phyloP scores from a whole-genome alignment of 2,797 vertebrate genomes.

The Crenichthys baileyi region DNA sequence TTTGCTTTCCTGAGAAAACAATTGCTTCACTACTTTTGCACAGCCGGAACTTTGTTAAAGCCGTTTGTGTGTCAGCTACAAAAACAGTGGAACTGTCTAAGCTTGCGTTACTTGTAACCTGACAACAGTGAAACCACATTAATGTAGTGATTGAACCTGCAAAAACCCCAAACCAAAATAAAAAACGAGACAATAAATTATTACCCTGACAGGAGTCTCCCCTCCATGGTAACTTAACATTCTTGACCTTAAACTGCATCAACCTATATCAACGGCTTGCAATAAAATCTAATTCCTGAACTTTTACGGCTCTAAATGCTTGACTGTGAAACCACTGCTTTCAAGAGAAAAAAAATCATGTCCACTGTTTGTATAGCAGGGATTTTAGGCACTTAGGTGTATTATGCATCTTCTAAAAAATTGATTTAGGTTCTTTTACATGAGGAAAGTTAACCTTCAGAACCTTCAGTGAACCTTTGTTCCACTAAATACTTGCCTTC shows the following conservation, averaged over 20 bases:
- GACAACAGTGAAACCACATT: conserved; percentile 12
- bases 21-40: conserved; percentile 22
- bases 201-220: conserved; percentile 9
- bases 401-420: not conserved
- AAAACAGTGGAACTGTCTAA: not conserved
- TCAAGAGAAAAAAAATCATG: conserved; percentile 20
- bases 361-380: conserved; percentile 25
- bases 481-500: not conserved
- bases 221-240: conserved; percentile 53
- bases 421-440: not conserved
- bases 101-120: conserved; percentile 1
- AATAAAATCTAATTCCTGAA: conserved; percentile 60
- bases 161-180: not conserved
- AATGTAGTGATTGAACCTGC: conserved; percentile 28
- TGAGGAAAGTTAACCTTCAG: not conserved
- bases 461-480: too few species aligned
- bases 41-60: conserved; percentile 30
- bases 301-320: conserved; percentile 66
- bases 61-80: not conserved
- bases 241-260: conserved; percentile 42
- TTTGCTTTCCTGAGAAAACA: conserved; percentile 19
- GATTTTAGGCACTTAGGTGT: not conserved
- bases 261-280: conserved; percentile 57
- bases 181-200: conserved; percentile 18
- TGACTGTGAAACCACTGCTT: conserved; percentile 11